phyloP scores from a whole-genome alignment of 2,888 invertebrate species.

The Clunio marinus region DNA sequence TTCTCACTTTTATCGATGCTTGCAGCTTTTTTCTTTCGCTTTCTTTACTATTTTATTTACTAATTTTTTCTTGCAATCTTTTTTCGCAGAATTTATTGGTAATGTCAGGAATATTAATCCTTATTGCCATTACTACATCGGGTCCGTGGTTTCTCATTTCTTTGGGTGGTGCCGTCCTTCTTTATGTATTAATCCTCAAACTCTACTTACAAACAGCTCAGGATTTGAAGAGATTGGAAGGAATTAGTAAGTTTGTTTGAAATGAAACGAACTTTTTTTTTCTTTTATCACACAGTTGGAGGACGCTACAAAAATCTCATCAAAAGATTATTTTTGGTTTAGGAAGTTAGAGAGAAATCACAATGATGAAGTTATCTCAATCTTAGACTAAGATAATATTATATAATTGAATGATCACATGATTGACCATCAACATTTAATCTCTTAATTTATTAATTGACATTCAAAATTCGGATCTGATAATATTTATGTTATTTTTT shows the following conservation, averaged over 20 bases:
- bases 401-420: too few species aligned
- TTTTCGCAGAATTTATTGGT: slow-evolving; percentile 60
- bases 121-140: slow-evolving; percentile 67
- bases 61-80: too few species aligned
- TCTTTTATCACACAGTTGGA: too few species aligned
- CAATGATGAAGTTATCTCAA: too few species aligned
- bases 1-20: too few species aligned
- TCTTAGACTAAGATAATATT: too few species aligned
- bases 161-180: slow-evolving; percentile 59
- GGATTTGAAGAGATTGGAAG: slow-evolving; percentile 68
- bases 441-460: neutral
- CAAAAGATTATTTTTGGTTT: too few species aligned
- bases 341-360: too few species aligned
- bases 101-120: slow-evolving; percentile 69
- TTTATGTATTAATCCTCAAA: slow-evolving; percentile 61
- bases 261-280: too few species aligned
- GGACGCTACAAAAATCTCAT: too few species aligned
- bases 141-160: slow-evolving; percentile 64
- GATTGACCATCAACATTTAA: too few species aligned
- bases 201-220: slow-evolving; percentile 71
- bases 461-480: neutral
- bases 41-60: too few species aligned
- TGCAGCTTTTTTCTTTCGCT: neutral
- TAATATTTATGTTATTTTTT: neutral
- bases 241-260: slow-evolving; percentile 58